Evolutionary conservation across 1,140 invertebrate genomes (phyloP).

Genomic region (Apis dorsata): DNA sequence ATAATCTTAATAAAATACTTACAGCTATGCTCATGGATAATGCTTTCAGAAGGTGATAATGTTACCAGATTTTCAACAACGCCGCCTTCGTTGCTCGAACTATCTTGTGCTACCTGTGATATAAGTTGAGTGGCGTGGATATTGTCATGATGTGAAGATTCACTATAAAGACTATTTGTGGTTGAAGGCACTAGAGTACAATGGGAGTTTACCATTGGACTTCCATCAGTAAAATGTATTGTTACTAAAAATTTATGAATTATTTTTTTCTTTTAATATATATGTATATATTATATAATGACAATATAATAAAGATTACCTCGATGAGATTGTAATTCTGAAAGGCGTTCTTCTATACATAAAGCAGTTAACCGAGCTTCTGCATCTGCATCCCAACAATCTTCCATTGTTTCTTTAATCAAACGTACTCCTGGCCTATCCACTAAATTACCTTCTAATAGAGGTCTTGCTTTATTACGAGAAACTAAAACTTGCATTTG

Average conservation of each 20-base stretch:
- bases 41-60: conserved; percentile 77
- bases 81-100: conserved; percentile 58
- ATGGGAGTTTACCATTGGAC: conserved; percentile 81
- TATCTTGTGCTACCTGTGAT: conserved; percentile 59
- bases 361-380: conserved; percentile 94
- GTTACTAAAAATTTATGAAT: conserved; percentile 69
- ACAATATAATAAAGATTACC: conserved; percentile 69
- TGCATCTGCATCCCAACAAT: conserved; percentile 97
- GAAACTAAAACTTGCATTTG: conserved; percentile 91
- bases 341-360: conserved; percentile 92
- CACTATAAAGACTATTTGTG: conserved; percentile 72
- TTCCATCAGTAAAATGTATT: conserved; percentile 79
- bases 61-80: conserved; percentile 75
- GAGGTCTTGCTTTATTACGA: conserved; percentile 90
- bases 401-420: conserved; percentile 93
- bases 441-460: conserved; percentile 83
- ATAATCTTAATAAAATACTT: conserved; percentile 57
- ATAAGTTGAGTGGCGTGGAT: conserved; percentile 64
- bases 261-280: background rate
- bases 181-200: conserved; percentile 73
- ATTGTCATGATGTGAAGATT: conserved; percentile 70
- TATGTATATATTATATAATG: background rate
- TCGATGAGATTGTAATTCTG: conserved; percentile 84
- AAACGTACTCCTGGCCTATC: conserved; percentile 84
- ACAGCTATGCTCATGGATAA: conserved; percentile 74